phyloP scores from a whole-genome alignment of 64 coral and sea anemone genomes.

The Stichodactyla helianthus region DNA sequence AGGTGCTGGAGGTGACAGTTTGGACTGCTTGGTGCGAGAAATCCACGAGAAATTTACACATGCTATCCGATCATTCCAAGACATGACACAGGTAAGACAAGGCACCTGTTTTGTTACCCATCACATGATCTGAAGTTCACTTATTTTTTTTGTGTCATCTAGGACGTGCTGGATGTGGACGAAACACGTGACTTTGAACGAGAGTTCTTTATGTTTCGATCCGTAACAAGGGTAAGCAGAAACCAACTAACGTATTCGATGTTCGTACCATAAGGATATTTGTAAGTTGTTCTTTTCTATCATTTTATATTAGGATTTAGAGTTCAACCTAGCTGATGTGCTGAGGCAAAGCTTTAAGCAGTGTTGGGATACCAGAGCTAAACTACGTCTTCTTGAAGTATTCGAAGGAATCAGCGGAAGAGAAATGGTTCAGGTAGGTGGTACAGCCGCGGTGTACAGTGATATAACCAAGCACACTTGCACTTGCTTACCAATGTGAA shows the following conservation, averaged over 20 bases:
- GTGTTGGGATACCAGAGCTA: slow-evolving; percentile 95
- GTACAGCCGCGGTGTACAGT: too few relatives aligned
- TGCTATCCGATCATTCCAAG: slow-evolving; percentile 69
- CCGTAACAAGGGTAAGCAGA: slow-evolving; percentile 85
- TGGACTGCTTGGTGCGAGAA: slow-evolving; percentile 85
- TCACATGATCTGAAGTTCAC: background rate
- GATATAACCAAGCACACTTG: too few relatives aligned
- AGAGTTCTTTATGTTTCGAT: slow-evolving; percentile 96
- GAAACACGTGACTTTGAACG: slow-evolving; percentile 89
- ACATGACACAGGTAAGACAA: slow-evolving; percentile 70
- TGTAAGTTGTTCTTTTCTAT: background rate
- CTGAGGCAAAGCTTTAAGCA: slow-evolving; percentile 94
- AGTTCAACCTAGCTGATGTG: slow-evolving; percentile 83
- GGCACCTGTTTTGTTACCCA: background rate
- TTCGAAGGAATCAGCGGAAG: slow-evolving; percentile 98
- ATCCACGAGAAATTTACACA: slow-evolving; percentile 78
- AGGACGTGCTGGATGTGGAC: slow-evolving; percentile 88
- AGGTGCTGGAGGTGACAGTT: slow-evolving; percentile 82
- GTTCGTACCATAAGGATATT: too few relatives aligned
- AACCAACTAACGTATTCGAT: background rate
- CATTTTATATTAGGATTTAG: slow-evolving; percentile 57
- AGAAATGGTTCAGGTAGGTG: slow-evolving; percentile 71
- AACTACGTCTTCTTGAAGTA: slow-evolving; percentile 87
- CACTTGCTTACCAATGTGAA: too few relatives aligned
- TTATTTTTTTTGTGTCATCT: background rate